Evolutionary conservation across 2,113 vertebrate species (phyloP), one percentile per base, ranked within the genome.

Genomic region (Gila orcuttii): DNA sequence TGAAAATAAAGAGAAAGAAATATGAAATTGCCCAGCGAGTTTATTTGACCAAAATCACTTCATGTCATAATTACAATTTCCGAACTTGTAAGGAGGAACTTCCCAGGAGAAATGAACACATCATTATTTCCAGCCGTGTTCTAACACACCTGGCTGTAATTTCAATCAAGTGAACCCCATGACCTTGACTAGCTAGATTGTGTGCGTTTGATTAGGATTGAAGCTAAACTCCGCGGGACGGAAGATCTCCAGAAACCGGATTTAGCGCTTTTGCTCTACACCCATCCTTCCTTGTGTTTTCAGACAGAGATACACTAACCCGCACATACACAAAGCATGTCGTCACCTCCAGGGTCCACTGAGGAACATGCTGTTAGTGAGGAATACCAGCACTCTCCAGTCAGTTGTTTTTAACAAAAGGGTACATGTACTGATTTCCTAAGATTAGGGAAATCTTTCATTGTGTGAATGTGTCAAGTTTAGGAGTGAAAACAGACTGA

Each of bases 291-390:
- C 47, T 55, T 77, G 42, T 31, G 42, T 69, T 82, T 82, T 50
- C 8, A 31, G 28, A 52, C 64, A 59, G 8, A 64, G 13, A 60
- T 42, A 47, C 81, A 60, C 42, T 82, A 31, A 81, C 57, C 60
- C 59, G 7, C 52, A 42, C 83, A 74, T 31, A 74, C 59, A 81
- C 68, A 76, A 73, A 82, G 74, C 11, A 9, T 59, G 68, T 79
- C 21, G 73, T 85, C 77, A 71, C 69, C 81, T 84, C 69, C 47
- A 86, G 39, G 82, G 86, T 60, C 82, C 64, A 85, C 73, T 87
- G 60, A 75, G 12, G 17, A 86, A n/a, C 83, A 82, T 87, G 88
- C 86, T 62, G 42, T 89, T 89, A 88, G 66, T 84, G 85, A 66
- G 39, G 33, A 75, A 55, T 57, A 85, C 2, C 55, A 77, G 45